phyloP scores from a whole-genome alignment of 2,797 vertebrate genomes.

The Pangasius sanitwongsei region DNA sequence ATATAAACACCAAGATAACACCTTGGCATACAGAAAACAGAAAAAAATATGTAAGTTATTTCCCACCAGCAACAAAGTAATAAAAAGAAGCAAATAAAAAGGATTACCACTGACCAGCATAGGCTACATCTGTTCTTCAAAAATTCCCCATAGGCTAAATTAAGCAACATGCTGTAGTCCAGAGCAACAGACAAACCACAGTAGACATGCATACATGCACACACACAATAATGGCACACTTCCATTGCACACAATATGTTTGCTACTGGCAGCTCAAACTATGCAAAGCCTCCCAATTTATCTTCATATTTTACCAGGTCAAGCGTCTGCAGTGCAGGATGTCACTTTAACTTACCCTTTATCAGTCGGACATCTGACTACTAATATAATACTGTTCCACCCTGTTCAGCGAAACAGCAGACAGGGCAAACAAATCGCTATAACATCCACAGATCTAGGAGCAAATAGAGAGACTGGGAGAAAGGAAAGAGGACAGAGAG shows the following conservation, averaged over 20 bases:
- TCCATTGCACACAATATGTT: slow-evolving; percentile 36
- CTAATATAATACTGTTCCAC: slow-evolving; percentile 72
- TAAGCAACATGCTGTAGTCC: slow-evolving; percentile 61
- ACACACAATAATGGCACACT: slow-evolving; percentile 25
- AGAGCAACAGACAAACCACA: slow-evolving; percentile 55
- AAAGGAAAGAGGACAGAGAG: neutral
- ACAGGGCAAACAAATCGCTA: neutral
- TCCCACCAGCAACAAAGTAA: neutral
- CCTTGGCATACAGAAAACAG: neutral
- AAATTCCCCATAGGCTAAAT: slow-evolving; percentile 68
- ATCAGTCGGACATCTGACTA: slow-evolving; percentile 53
- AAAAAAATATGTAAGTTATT: neutral
- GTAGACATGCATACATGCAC: slow-evolving; percentile 13
- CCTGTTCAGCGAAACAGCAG: slow-evolving; percentile 63
- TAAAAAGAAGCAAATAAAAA: slow-evolving; percentile 24
- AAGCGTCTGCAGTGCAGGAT: slow-evolving; percentile 45
- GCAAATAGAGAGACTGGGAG: neutral
- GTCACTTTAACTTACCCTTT: slow-evolving; percentile 52
- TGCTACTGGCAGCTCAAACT: slow-evolving; percentile 10
- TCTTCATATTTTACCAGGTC: slow-evolving; percentile 33
- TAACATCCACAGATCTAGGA: neutral
- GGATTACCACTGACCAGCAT: slow-evolving; percentile 60
- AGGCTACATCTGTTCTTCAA: slow-evolving; percentile 65
- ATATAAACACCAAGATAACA: neutral
- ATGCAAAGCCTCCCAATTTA: neutral